Evolutionary conservation across 1,140 invertebrate species (phyloP).

Genomic region (Trachymyrmex septentrionalis): DNA sequence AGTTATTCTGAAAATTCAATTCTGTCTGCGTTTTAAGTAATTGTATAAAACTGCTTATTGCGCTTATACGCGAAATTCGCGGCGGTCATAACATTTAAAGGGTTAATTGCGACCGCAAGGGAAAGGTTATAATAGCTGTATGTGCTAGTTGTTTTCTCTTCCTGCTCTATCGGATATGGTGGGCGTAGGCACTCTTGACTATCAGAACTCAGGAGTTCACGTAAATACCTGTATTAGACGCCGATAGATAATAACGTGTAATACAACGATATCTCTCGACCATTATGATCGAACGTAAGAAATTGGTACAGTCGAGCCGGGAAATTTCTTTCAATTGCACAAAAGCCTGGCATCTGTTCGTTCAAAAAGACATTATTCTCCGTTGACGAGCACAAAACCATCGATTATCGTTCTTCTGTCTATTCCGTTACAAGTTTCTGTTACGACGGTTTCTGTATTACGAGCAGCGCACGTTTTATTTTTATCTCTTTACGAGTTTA

Average conservation of each 20-base stretch:
- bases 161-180: not conserved
- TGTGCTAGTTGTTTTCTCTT: conserved; percentile 30
- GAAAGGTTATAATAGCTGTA: conserved; percentile 11
- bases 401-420: conserved; percentile 31
- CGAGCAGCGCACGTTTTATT: conserved; percentile 22
- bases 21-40: not conserved
- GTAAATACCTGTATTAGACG: conserved; percentile 32
- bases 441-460: conserved; percentile 6
- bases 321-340: conserved; percentile 5
- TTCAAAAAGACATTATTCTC: not conserved
- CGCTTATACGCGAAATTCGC: not conserved
- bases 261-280: conserved; percentile 15
- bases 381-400: not conserved
- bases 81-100: not conserved
- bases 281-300: conserved; percentile 31
- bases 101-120: not conserved
- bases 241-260: conserved; percentile 38
- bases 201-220: conserved; percentile 30
- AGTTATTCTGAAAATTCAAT: not conserved
- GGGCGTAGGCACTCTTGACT: not conserved
- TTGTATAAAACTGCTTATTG: not conserved
- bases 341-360: not conserved
- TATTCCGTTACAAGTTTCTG: conserved; percentile 11
- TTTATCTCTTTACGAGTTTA: conserved; percentile 54
- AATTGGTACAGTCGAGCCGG: conserved; percentile 15